Conservation (phyloP, 2,797 vertebrate species). For the Todus mexicanus region DNA sequence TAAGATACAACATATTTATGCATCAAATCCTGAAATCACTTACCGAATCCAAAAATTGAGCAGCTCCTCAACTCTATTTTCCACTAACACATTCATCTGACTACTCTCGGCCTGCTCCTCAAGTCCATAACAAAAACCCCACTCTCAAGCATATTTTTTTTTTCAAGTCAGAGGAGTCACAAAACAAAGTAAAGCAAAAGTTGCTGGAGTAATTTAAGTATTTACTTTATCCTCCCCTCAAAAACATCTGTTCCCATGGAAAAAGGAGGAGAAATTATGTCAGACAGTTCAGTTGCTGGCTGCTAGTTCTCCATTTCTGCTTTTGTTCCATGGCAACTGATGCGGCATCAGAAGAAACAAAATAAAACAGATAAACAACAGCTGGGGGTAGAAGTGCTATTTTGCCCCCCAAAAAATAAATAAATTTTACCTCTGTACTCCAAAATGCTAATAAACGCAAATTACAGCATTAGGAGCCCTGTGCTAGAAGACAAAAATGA, state of each 20-base stretch:
- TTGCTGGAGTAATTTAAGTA: background rate
- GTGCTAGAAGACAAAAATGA: background rate
- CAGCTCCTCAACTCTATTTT: background rate
- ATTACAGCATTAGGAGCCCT: background rate
- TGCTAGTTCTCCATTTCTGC: background rate
- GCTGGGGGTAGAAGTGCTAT: background rate
- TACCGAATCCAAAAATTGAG: background rate
- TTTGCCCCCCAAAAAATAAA: background rate
- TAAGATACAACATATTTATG: background rate
- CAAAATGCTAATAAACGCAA: background rate
- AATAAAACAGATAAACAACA: constrained; percentile 20
- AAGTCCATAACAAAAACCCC: background rate
- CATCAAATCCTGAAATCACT: background rate
- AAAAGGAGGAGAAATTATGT: constrained; percentile 30
- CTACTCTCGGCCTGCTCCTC: background rate
- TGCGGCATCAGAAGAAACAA: constrained; percentile 17
- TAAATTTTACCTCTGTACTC: background rate
- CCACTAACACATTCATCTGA: background rate
- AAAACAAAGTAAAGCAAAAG: background rate
- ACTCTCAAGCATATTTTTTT: background rate
- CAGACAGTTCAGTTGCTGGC: constrained; percentile 10
- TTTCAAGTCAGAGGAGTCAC: background rate
- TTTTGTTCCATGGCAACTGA: constrained; percentile 55
- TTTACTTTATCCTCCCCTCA: background rate
- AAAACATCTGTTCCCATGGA: background rate